phyloP scores from a whole-genome alignment of 2,113 vertebrate genomes.

The Onychostruthus taczanowskii region DNA sequence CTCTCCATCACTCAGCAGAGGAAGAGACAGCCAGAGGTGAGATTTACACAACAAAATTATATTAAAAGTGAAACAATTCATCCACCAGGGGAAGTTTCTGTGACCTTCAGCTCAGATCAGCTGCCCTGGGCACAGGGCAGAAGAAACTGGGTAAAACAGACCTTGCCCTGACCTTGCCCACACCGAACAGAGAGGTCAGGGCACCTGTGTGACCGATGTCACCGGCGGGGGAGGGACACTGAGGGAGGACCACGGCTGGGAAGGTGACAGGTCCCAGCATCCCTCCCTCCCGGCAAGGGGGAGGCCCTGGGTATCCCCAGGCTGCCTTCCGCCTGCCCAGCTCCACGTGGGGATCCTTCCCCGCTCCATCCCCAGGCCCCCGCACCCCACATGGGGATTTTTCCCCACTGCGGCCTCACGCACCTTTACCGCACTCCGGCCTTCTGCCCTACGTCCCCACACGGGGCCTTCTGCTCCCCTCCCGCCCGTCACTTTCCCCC shows the following conservation, averaged over 20 bases:
- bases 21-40: background rate
- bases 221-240: background rate
- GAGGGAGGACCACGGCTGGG: too few species aligned
- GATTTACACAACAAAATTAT: background rate
- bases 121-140: background rate
- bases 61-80: background rate
- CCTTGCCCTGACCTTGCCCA: background rate
- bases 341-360: background rate
- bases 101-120: background rate
- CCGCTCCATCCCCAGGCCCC: background rate
- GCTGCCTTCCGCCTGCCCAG: background rate
- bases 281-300: background rate
- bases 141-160: background rate
- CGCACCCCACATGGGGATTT: too few species aligned
- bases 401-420: background rate
- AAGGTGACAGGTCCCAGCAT: background rate
- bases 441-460: background rate
- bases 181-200: too few species aligned
- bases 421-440: background rate
- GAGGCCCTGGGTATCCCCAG: background rate
- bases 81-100: background rate
- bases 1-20: accelerated
- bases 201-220: background rate
- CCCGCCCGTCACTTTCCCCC: background rate
- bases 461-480: too few species aligned